Evolutionary conservation across 2,113 vertebrate genomes (phyloP), one percentile per base, ranked within the genome.

Genomic region (Aptenodytes patagonicus): DNA sequence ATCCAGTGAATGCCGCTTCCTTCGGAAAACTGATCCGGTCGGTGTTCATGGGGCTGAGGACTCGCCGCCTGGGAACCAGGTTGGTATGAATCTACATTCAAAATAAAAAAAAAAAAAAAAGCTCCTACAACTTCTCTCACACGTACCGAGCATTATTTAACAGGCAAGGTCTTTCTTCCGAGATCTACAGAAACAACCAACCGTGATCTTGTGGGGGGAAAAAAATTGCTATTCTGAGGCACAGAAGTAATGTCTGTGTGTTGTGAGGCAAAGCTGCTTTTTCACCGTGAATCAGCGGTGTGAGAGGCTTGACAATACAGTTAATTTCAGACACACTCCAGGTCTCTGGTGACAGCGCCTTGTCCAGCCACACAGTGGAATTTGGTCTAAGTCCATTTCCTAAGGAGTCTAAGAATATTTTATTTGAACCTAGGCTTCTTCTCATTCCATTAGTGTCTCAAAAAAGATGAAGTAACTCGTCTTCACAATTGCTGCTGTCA

Each of bases 11-110:
- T 4, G 99, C 99, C 0, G 99, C 99, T 7, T 99, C 99, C 92
- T 99, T 99, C 1, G 99, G 99, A 40, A 99, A 99, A 52, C 99
- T 99, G 64, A 99, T 99, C 97, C 99, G 99, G 49, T 99, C 99
- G 0, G 99, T 99, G 66, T 99, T 99, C 98, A 99, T 99, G 99
- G 99, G 99, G 61, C 98, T 99, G 86, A 97, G 99, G 80, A 99
- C 99, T 0, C 99, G 99, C 8, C 98, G 99, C 78, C 98, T 99
- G 52, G 99, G 99, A 73, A 99, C 99, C 97, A 99, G 99, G 99
- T 99, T 81, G 80, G 98, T 93, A 7, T 5, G 3, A 24, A 61
- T 15, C 47, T 32, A 6, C 36, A 4, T 7, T 11, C 17, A 1
- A 17, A 52, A 5, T 19, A 26, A 18, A 2, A 32, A 3, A 20